Evolutionary conservation across 2,888 invertebrate species (phyloP).

Genomic region (Acleris emargana): DNA sequence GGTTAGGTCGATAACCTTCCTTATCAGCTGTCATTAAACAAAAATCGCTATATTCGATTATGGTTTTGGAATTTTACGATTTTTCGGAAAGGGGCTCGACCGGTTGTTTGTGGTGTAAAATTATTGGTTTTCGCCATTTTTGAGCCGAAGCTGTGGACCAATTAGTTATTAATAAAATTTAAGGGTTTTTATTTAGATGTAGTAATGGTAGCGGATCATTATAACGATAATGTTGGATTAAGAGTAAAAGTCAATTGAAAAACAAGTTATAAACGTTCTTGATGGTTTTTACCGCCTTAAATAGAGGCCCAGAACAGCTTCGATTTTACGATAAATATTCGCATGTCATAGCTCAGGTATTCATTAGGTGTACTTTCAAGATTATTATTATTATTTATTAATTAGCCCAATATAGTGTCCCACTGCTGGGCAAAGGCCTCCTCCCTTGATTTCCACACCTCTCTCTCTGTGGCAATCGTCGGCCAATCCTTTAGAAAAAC

Average conservation of each 20-base stretch:
- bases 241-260: not conserved
- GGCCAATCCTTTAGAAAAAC: no score
- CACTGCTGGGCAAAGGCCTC: no score
- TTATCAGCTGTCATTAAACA: conserved; percentile 29
- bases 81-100: conserved; percentile 9
- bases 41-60: conserved; percentile 28
- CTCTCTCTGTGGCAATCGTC: no score
- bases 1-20: conserved; percentile 13
- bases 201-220: not conserved
- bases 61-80: conserved; percentile 21
- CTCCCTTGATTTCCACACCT: no score
- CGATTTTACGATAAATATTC: no score
- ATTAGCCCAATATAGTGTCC: no score
- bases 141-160: not conserved
- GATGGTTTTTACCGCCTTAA: no score
- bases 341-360: no score
- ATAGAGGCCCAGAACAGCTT: no score
- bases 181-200: not conserved
- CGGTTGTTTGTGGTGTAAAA: conserved; percentile 19
- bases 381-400: no score
- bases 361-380: no score
- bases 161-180: conserved; percentile 15
- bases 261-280: not conserved
- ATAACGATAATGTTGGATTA: not conserved
- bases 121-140: conserved; percentile 16